A percentile compares a stretch with the other conserved stretches of the same genome.
These are phyloP conservation scores for Autographa gamma DNA, from an alignment of 2,888 invertebrate genomes.

Conservation along the genomic window DNA sequence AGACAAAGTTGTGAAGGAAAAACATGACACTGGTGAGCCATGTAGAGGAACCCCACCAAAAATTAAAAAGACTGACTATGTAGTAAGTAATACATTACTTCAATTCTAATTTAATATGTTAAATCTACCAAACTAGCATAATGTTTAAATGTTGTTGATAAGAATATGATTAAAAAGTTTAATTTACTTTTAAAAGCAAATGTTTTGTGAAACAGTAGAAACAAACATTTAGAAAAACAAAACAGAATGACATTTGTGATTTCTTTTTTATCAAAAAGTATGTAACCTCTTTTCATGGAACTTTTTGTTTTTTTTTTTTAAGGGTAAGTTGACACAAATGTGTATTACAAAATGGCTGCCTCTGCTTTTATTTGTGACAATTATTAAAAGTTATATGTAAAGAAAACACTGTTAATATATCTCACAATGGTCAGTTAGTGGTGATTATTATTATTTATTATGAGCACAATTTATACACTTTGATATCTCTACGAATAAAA, in stretches of 20 bases:
- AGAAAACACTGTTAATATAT: constrained; percentile 12
- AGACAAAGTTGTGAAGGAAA: constrained; percentile 62
- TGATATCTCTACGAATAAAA: neutral
- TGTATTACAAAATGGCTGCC: constrained; percentile 63
- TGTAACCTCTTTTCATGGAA: constrained; percentile 36
- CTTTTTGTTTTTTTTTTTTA: constrained; percentile 21
- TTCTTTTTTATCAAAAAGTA: constrained; percentile 10
- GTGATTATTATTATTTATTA: neutral
- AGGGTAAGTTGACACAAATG: constrained; percentile 42
- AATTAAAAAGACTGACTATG: constrained; percentile 61
- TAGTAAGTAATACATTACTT: constrained; percentile 53
- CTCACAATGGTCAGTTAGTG: constrained; percentile 37
- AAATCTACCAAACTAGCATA: neutral
- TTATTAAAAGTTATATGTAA: constrained; percentile 24
- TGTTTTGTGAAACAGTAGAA: neutral
- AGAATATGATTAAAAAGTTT: neutral
- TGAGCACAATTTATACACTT: neutral
- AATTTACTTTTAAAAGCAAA: neutral
- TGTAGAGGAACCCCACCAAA: constrained; percentile 62
- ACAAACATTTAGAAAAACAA: neutral
- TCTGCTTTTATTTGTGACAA: constrained; percentile 35
- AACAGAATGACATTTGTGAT: neutral
- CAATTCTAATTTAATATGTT: neutral
- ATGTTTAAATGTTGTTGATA: neutral
- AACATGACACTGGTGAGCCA: constrained; percentile 51